Conservation (phyloP, 2,797 vertebrate species). For the Otolemur crassicaudatus region DNA sequence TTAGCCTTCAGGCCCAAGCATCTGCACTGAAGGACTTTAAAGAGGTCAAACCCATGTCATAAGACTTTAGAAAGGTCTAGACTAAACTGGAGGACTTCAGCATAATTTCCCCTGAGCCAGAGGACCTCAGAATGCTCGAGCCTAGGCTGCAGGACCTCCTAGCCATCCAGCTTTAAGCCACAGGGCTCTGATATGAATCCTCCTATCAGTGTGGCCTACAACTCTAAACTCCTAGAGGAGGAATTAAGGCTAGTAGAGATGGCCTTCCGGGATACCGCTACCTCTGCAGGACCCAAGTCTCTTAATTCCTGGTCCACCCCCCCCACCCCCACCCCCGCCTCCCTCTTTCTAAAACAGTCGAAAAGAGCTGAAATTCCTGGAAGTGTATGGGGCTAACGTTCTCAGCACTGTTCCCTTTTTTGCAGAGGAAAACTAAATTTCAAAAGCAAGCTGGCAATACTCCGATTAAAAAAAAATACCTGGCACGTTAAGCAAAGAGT, state of each 20-base stretch:
- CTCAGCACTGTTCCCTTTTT: slow-evolving; percentile 12
- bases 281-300: background rate
- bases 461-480: background rate
- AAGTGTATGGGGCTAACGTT: background rate
- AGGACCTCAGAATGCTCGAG: background rate
- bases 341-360: background rate
- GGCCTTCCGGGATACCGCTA: too few relatives aligned
- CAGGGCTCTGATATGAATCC: background rate
- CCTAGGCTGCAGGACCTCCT: background rate
- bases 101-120: too few relatives aligned
- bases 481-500: background rate
- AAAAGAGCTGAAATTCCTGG: background rate
- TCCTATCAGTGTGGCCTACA: background rate
- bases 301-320: background rate
- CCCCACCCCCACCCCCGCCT: background rate
- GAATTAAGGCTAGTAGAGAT: background rate
- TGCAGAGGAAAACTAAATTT: background rate
- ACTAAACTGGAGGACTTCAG: background rate
- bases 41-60: background rate
- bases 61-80: background rate
- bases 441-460: background rate
- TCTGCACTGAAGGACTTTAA: background rate
- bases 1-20: background rate
- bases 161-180: background rate
- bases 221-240: background rate